phyloP scores from a whole-genome alignment of 2,113 vertebrate genomes.

The Numenius arquata region DNA sequence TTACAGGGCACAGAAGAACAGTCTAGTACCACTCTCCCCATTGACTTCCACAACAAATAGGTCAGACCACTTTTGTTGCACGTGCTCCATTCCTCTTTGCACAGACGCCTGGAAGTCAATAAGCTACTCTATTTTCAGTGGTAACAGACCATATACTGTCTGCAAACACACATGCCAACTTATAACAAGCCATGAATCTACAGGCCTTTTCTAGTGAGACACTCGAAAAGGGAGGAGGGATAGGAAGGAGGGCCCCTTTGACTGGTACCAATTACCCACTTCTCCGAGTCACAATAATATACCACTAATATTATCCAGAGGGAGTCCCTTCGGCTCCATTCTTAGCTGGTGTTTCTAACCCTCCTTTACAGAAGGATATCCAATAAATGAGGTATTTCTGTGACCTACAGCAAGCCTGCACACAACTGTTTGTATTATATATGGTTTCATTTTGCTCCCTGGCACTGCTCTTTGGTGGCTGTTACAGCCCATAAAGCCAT shows the following conservation, averaged over 20 bases:
- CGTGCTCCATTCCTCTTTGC: neutral
- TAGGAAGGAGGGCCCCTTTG: neutral
- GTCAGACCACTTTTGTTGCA: neutral
- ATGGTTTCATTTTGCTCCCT: slow-evolving; percentile 45
- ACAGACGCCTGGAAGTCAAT: neutral
- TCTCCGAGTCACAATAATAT: neutral
- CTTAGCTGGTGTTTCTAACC: slow-evolving; percentile 2
- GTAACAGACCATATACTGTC: slow-evolving; percentile 11
- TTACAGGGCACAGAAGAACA: neutral
- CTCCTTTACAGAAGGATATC: neutral
- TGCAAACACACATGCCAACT: neutral
- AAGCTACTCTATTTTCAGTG: neutral
- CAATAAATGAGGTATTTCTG: slow-evolving; percentile 32
- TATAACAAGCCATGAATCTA: neutral
- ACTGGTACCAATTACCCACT: neutral
- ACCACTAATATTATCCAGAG: neutral
- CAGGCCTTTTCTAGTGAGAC: neutral
- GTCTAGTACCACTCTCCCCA: neutral
- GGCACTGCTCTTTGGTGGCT: slow-evolving; percentile 41
- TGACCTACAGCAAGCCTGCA: slow-evolving; percentile 41
- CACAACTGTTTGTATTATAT: slow-evolving; percentile 46
- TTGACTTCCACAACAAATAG: neutral
- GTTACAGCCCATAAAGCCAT: slow-evolving; percentile 61
- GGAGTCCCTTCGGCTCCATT: neutral
- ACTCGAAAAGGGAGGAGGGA: neutral